Conservation (phyloP, 1,140 invertebrate genomes). For the Bombus cullumanus region DNA sequence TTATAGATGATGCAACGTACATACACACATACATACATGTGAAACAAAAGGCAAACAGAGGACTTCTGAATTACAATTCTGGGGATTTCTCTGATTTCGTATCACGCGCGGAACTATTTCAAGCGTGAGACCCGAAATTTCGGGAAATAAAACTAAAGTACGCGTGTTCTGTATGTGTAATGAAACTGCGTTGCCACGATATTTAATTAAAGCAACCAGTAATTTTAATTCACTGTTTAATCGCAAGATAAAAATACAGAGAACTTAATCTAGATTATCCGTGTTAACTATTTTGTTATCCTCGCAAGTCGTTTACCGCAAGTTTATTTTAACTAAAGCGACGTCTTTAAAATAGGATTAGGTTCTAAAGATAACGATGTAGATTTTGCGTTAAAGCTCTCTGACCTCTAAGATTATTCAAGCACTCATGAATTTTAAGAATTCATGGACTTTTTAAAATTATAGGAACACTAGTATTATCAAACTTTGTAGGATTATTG, state of each 20-base stretch:
- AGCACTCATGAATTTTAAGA: no score
- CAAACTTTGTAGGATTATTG: not conserved
- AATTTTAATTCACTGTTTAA: not conserved
- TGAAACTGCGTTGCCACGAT: not conserved
- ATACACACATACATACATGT: no score
- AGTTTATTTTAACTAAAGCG: not conserved
- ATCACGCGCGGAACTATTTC: not conserved
- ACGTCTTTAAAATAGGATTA: no score
- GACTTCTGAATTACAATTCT: not conserved
- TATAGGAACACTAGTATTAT: not conserved
- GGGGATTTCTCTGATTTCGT: not conserved
- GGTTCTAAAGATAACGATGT: no score
- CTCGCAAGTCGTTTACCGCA: not conserved
- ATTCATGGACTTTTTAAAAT: not conserved
- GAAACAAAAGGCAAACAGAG: not conserved
- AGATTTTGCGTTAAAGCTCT: no score
- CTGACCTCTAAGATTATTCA: no score
- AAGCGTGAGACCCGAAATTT: not conserved
- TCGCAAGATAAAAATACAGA: not conserved
- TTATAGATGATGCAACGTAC: not conserved
- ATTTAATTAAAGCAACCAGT: not conserved
- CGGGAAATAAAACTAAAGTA: not conserved
- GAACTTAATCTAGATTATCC: not conserved
- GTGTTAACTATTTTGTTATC: not conserved
- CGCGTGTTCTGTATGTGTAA: not conserved